A percentile compares a stretch with the other conserved stretches of the same genome.
Evolutionary conservation across 2,888 invertebrate genomes (phyloP).

Genomic region (Petrolisthes manimaculis): DNA sequence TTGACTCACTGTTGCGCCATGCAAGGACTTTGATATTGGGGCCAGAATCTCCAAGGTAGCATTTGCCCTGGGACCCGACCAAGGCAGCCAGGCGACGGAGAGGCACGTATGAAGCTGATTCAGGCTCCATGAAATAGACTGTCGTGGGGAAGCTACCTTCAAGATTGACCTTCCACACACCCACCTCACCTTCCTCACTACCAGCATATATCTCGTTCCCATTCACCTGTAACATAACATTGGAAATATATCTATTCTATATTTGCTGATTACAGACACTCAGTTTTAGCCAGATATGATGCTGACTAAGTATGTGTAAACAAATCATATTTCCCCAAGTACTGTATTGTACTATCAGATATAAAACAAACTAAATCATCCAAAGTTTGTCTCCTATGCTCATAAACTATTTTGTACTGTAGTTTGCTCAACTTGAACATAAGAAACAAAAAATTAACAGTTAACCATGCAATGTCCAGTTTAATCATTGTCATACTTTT

Average conservation of each 20-base stretch:
- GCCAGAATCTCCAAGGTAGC: conserved; percentile 42
- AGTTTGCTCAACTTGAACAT: too few relatives aligned
- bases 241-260: not conserved
- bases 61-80: not conserved
- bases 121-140: conserved; percentile 40
- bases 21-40: conserved; percentile 46
- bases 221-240: not conserved
- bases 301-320: too few relatives aligned
- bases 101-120: conserved; percentile 19
- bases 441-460: too few relatives aligned
- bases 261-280: not conserved
- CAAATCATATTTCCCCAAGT: too few relatives aligned
- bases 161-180: conserved; percentile 26
- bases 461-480: too few relatives aligned
- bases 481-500: too few relatives aligned
- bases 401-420: too few relatives aligned
- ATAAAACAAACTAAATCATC: too few relatives aligned
- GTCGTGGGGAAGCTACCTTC: not conserved
- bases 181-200: conserved; percentile 34
- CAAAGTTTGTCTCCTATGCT: too few relatives aligned
- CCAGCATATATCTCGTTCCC: conserved; percentile 43
- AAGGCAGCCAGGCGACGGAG: conserved; percentile 22
- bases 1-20: conserved; percentile 39
- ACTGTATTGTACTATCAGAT: too few relatives aligned
- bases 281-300: too few relatives aligned